Conservation (phyloP, 1,140 invertebrate genomes). For the Procambarus clarkii region DNA sequence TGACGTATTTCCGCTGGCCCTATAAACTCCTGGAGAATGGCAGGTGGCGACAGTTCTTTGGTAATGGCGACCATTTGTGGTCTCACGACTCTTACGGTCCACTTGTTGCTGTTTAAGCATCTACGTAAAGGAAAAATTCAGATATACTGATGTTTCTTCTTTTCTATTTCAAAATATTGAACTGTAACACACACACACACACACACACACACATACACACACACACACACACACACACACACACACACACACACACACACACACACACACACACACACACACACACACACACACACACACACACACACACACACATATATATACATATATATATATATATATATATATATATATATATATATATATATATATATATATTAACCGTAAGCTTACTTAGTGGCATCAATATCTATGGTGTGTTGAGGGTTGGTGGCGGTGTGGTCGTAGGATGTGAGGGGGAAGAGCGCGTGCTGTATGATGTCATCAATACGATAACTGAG, state of each 20-base stretch:
- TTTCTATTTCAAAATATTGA: too few relatives aligned
- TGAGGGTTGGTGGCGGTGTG: not conserved
- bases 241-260: too few relatives aligned
- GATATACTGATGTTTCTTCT: not conserved
- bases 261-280: too few relatives aligned
- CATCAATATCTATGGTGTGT: not conserved
- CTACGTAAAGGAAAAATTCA: not conserved
- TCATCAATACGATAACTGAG: not conserved
- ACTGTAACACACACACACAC: too few relatives aligned
- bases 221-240: too few relatives aligned
- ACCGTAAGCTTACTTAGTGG: not conserved
- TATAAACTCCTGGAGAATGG: not conserved
- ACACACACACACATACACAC: too few relatives aligned
- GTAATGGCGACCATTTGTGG: not conserved
- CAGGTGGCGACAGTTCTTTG: not conserved
- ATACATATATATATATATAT: too few relatives aligned
- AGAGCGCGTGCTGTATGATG: not conserved
- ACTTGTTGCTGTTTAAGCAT: not conserved
- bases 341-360: too few relatives aligned
- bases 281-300: too few relatives aligned
- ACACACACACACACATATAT: too few relatives aligned
- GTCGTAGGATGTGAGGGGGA: not conserved
- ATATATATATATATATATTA: not conserved
- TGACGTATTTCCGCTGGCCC: not conserved
- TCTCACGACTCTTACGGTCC: not conserved